These are phyloP conservation scores for Chlamydotis undulata DNA, from an alignment of 2,113 vertebrate genomes.

Conservation along the genomic window DNA sequence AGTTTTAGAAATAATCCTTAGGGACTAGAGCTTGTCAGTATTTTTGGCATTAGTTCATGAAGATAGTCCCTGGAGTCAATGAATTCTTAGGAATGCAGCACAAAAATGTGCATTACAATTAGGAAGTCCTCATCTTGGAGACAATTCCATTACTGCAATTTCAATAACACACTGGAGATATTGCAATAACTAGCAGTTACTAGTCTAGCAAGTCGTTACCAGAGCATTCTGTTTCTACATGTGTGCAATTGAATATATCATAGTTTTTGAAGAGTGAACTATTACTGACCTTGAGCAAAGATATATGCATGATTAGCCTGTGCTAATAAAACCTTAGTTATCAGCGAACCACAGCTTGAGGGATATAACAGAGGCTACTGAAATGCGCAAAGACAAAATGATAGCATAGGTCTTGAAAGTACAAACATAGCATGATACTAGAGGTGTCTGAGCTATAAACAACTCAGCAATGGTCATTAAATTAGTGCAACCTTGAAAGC, in stretches of 20 bases:
- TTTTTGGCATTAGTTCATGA: not conserved
- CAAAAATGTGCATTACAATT: not conserved
- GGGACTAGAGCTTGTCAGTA: not conserved
- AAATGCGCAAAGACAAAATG: not conserved
- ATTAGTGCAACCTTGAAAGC: not conserved
- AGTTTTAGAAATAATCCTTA: not conserved
- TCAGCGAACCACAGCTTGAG: slow-evolving; percentile 29
- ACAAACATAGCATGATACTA: not conserved
- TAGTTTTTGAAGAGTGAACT: not conserved
- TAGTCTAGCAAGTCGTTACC: not conserved
- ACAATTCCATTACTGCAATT: not conserved
- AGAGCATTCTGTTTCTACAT: not conserved
- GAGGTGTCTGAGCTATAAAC: not conserved
- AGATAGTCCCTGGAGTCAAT: not conserved
- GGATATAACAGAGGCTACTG: not conserved
- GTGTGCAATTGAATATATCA: not conserved
- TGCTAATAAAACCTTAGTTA: slow-evolving; percentile 42
- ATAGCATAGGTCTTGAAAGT: not conserved
- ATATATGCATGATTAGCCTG: not conserved
- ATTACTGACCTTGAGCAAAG: not conserved
- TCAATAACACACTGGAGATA: not conserved
- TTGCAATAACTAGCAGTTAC: not conserved
- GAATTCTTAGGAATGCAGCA: not conserved
- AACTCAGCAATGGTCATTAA: not conserved
- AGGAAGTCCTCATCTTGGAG: not conserved